Conservation (phyloP, 2,888 invertebrate species). For the Cosmia pyralina region DNA sequence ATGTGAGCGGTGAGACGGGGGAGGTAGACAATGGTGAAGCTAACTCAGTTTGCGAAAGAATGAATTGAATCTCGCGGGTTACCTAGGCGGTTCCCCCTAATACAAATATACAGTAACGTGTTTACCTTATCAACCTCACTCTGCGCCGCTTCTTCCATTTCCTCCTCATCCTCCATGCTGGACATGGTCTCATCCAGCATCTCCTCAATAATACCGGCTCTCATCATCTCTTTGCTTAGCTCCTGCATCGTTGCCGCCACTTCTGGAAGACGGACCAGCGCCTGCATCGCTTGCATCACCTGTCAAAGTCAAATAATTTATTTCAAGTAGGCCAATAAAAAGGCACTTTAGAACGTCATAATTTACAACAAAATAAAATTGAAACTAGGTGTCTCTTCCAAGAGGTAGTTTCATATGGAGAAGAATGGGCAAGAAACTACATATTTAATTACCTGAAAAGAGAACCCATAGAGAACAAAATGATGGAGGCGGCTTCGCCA, state of each 20-base stretch:
- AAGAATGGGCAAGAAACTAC: no score
- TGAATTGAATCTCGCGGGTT: no score
- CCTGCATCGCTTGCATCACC: conserved; percentile 99
- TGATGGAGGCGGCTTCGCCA: no score
- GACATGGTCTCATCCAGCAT: conserved; percentile 99
- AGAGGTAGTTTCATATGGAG: no score
- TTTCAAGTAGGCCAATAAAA: no score
- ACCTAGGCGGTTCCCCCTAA: no score
- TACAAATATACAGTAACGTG: not conserved
- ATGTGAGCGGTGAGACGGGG: no score
- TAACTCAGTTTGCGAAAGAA: no score
- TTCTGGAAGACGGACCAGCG: conserved; percentile 96
- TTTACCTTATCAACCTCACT: conserved; percentile 96
- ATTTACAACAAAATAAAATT: no score
- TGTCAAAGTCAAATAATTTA: conserved; percentile 48
- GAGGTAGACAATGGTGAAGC: no score
- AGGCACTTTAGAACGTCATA: no score
- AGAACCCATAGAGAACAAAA: not conserved
- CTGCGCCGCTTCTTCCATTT: conserved; percentile 98
- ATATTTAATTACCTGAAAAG: not conserved
- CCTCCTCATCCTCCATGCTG: conserved; percentile 96
- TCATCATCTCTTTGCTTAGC: conserved; percentile 99
- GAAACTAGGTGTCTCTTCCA: no score
- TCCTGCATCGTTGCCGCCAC: conserved; percentile 99
- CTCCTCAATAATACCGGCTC: conserved; percentile 99